These are phyloP conservation scores for Cheilosia scutellata DNA, from an alignment of 2,888 invertebrate species.

Conservation along the genomic window DNA sequence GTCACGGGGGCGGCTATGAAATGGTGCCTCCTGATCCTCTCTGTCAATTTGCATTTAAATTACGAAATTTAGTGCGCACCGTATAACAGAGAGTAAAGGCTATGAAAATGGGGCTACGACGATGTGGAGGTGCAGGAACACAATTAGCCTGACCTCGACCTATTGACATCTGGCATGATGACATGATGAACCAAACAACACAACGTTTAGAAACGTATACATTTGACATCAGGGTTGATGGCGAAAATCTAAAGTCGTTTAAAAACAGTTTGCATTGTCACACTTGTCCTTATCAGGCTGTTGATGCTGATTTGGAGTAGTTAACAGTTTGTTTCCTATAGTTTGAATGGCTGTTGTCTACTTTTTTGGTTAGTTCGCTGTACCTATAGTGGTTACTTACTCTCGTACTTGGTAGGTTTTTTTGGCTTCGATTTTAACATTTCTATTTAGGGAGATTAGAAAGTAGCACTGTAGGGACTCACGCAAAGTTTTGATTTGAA, in stretches of 20 bases:
- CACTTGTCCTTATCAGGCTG: constrained; percentile 10
- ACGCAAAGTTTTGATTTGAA: too few species aligned
- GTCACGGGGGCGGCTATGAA: neutral
- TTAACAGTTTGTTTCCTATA: constrained; percentile 55
- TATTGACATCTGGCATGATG: constrained; percentile 64
- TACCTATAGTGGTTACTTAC: neutral
- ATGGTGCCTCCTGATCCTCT: constrained; percentile 22
- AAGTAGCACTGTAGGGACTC: too few species aligned
- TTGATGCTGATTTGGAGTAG: constrained; percentile 7
- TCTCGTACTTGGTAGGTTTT: too few species aligned
- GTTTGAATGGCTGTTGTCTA: constrained; percentile 38
- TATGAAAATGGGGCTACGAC: constrained; percentile 19
- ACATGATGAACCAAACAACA: neutral
- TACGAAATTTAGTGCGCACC: constrained; percentile 66
- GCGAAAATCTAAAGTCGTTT: constrained; percentile 16
- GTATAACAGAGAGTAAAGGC: constrained; percentile 25
- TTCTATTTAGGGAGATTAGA: too few species aligned
- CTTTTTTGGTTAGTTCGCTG: neutral
- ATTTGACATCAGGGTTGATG: neutral
- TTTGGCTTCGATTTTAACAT: too few species aligned
- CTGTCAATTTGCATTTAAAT: constrained; percentile 73
- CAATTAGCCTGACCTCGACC: constrained; percentile 73
- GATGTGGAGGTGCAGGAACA: constrained; percentile 45
- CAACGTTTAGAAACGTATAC: neutral
- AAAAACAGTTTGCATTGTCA: neutral